These are phyloP conservation scores for Phoenicopterus ruber DNA, from an alignment of 2,113 vertebrate species.

Conservation along the genomic window DNA sequence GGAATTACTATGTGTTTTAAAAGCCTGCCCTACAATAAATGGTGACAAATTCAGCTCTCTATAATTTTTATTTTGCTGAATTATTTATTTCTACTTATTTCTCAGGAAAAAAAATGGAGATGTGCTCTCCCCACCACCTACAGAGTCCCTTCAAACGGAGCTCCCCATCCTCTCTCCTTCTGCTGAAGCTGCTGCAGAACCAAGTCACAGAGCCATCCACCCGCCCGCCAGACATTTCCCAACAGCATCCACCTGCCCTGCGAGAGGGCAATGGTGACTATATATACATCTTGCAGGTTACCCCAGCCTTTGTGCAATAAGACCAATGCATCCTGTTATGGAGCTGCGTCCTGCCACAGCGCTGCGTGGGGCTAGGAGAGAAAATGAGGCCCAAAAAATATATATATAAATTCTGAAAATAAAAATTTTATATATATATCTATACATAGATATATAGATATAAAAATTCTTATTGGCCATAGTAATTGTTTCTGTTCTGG, in stretches of 20 bases:
- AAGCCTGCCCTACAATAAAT: not conserved
- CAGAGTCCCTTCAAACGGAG: not conserved
- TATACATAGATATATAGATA: rapidly evolving
- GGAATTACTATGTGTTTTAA: not conserved
- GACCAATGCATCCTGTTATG: not conserved
- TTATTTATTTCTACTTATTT: not conserved
- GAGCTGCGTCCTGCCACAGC: not conserved
- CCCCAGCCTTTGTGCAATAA: not conserved
- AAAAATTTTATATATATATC: no score
- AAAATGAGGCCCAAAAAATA: not conserved
- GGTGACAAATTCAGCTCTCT: not conserved
- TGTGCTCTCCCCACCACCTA: not conserved
- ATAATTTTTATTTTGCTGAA: not conserved
- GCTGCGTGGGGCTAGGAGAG: rapidly evolving
- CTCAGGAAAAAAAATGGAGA: not conserved
- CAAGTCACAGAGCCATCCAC: not conserved
- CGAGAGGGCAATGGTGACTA: rapidly evolving
- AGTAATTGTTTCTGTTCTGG: not conserved
- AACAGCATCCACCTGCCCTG: no score
- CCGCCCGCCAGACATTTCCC: rapidly evolving
- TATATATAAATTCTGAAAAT: not conserved
- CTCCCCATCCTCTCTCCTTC: not conserved
- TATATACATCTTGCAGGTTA: not conserved
- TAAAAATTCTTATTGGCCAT: not conserved
- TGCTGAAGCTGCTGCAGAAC: not conserved